Conservation (phyloP, 1,140 invertebrate genomes). For the Lithobius niger region DNA sequence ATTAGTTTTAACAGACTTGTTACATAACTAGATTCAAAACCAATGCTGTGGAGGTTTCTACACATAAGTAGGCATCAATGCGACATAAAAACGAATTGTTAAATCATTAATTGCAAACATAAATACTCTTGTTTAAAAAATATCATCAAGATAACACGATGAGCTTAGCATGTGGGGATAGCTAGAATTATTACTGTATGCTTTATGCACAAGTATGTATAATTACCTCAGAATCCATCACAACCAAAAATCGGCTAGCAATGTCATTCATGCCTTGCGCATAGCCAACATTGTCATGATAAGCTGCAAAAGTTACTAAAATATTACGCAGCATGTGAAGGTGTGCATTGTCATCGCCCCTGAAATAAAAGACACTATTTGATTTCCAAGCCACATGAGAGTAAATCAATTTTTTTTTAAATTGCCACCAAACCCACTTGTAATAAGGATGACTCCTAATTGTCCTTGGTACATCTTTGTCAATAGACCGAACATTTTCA, state of each 20-base stretch:
- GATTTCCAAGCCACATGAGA: neutral
- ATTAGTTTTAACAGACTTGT: no score
- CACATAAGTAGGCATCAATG: no score
- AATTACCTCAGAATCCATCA: constrained; percentile 2
- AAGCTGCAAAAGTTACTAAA: constrained; percentile 4
- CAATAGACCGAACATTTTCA: neutral
- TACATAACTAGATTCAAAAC: no score
- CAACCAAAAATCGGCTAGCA: neutral
- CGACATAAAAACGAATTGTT: no score
- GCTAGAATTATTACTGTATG: no score
- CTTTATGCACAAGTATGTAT: no score
- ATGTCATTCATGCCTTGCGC: constrained; percentile 7
- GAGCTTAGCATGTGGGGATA: no score
- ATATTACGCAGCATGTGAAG: neutral
- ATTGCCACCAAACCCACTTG: neutral
- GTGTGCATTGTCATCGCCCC: neutral
- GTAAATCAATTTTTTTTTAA: neutral
- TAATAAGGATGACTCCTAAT: neutral
- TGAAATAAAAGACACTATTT: neutral
- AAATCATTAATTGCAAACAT: no score
- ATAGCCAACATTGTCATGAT: constrained; percentile 1
- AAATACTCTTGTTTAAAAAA: no score
- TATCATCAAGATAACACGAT: no score
- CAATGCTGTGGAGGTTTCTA: no score
- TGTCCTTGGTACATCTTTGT: constrained; percentile 5